These are phyloP conservation scores for Tiliacea citrago DNA, from an alignment of 2,888 invertebrate species.

Conservation along the genomic window DNA sequence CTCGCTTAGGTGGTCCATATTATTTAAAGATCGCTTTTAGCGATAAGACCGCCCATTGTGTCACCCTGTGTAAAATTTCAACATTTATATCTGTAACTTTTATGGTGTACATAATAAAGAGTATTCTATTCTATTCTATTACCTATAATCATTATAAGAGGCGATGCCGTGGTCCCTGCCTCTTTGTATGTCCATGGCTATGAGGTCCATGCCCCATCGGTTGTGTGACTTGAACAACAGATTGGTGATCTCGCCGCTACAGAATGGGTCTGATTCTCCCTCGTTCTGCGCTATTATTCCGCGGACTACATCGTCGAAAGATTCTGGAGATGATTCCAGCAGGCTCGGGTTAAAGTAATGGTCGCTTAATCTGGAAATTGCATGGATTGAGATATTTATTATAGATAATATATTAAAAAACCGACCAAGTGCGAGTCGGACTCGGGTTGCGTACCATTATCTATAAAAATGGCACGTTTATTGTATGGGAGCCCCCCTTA, in stretches of 20 bases:
- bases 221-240: constrained; percentile 85
- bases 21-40: too few relatives aligned
- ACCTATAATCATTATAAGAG: constrained; percentile 92
- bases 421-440: too few relatives aligned
- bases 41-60: too few relatives aligned
- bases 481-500: too few relatives aligned
- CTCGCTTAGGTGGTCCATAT: background rate
- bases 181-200: constrained; percentile 92
- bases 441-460: too few relatives aligned
- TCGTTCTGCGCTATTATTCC: constrained; percentile 90
- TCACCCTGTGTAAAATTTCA: too few relatives aligned
- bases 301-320: constrained; percentile 89
- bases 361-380: constrained; percentile 87
- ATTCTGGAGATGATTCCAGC: constrained; percentile 85
- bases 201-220: constrained; percentile 91
- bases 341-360: constrained; percentile 90
- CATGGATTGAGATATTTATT: background rate
- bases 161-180: constrained; percentile 92
- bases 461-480: too few relatives aligned
- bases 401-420: too few relatives aligned
- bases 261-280: constrained; percentile 90
- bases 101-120: too few relatives aligned
- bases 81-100: too few relatives aligned
- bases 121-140: too few relatives aligned
- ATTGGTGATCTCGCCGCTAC: constrained; percentile 88